Conservation (phyloP, 2,888 invertebrate genomes). For the Acanthococcus lagerstroemiae region DNA sequence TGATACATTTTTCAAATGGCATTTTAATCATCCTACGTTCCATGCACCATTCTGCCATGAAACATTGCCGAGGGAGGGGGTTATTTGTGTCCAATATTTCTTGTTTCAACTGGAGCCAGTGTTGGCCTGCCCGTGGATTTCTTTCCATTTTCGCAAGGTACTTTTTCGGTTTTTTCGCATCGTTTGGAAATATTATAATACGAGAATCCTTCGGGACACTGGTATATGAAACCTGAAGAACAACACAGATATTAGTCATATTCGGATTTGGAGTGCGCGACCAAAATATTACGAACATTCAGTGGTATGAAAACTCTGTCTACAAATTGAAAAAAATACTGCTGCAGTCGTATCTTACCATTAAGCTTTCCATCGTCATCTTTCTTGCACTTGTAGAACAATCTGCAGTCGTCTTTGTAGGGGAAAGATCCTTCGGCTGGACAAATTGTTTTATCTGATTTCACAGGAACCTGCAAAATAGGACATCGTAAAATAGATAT, state of each 20-base stretch:
- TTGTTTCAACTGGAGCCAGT: constrained; percentile 31
- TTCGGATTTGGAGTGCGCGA: neutral
- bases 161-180: constrained; percentile 56
- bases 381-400: constrained; percentile 60
- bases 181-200: constrained; percentile 69
- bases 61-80: neutral
- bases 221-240: constrained; percentile 59
- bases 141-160: constrained; percentile 47
- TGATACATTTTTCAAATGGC: neutral
- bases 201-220: constrained; percentile 64
- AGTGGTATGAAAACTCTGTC: neutral
- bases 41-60: constrained; percentile 8
- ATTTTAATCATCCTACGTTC: constrained; percentile 14
- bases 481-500: too few species aligned
- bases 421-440: constrained; percentile 58
- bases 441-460: constrained; percentile 50
- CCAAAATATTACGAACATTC: neutral
- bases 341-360: constrained; percentile 36
- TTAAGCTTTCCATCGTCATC: constrained; percentile 43
- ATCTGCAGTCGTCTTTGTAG: constrained; percentile 56
- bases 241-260: constrained; percentile 10
- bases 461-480: constrained; percentile 60
- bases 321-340: too few species aligned
- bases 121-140: constrained; percentile 24
- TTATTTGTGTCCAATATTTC: constrained; percentile 19